Base-by-base conservation (phyloP, 2,113 vertebrate species). In the Camarhynchus parvulus region DNA sequence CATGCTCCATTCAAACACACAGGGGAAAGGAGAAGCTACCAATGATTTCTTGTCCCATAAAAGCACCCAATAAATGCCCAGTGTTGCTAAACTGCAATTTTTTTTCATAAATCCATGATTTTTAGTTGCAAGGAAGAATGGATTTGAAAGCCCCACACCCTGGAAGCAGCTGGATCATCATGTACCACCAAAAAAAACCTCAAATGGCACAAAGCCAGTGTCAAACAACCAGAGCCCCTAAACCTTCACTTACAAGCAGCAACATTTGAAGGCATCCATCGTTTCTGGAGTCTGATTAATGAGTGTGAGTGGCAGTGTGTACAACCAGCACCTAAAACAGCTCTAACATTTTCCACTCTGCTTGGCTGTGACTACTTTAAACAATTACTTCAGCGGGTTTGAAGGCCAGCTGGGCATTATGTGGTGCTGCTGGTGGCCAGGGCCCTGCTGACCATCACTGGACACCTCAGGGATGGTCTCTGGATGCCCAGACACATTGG, bases 401-500 rank as follows among this genome's bases (percentile, higher is more conserved):
- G 80, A 53, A 3, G 11, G 47, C 79, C 85, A 94, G 13, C 50
- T 67, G 87, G 52, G 44, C 58, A 67, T 17, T 12, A 3, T 3
- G 30, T 16, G 68, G 69, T 28, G 67, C 79, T 80, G 75, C 62
- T 58, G 27, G 50, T 67, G 86, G 69, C 1, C 5, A 84, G 91
- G 49, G 62, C 20, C 42, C 63, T 78, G 64, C 6, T 84, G 89
- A 3, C 63, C 79, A 15, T 55, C 55, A 9, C 0, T 39, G 75
- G 75, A 7, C 42, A 23, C 0, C 0, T 31, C 50, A 63, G 35
- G 42, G 59, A 23, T 1, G 4, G 14, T 46, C 4, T 62, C 35
- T 44, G 35, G 3, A 19, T 30, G 58, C 20, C 42, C 17, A 62
- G 74, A 52, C 16, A 10, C 0, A 0, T 0, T 11, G 35, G 82